Evolutionary conservation across 2,797 vertebrate species (phyloP).

Genomic region (Pipistrellus nathusii): DNA sequence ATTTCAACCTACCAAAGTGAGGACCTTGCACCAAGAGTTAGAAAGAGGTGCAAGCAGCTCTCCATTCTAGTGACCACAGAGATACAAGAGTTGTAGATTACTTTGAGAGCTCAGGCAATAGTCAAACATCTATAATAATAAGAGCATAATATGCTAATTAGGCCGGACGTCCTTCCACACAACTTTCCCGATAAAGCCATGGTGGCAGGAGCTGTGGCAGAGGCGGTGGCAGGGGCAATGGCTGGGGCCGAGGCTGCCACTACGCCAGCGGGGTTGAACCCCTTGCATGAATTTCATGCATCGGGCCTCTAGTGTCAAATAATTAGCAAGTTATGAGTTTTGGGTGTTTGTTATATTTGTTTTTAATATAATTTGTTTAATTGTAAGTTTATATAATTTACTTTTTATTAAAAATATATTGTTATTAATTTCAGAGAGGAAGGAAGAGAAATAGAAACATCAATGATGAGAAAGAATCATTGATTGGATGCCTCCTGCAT

Average conservation of each 20-base stretch:
- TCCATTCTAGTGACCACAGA: rapidly evolving
- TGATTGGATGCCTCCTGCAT: no score
- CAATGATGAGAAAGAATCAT: no score
- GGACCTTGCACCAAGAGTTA: not conserved
- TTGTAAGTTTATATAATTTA: not conserved
- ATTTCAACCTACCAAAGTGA: not conserved
- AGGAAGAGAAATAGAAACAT: no score
- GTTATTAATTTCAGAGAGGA: no score
- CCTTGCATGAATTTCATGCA: no score
- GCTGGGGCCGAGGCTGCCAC: no score
- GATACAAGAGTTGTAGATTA: rapidly evolving
- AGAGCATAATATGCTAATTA: no score
- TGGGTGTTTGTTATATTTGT: not conserved
- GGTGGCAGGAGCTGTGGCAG: no score
- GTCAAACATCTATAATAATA: not conserved
- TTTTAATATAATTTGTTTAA: slow-evolving; percentile 54
- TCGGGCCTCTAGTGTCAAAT: not conserved
- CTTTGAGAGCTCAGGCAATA: not conserved
- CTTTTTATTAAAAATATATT: not conserved
- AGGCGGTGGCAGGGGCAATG: no score
- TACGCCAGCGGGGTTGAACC: no score
- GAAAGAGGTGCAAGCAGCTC: not conserved
- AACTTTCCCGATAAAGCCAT: no score
- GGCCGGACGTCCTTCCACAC: no score
- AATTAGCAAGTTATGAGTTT: not conserved